These are phyloP conservation scores for Odontothrips loti DNA, from an alignment of 2,888 invertebrate genomes.

Conservation along the genomic window DNA sequence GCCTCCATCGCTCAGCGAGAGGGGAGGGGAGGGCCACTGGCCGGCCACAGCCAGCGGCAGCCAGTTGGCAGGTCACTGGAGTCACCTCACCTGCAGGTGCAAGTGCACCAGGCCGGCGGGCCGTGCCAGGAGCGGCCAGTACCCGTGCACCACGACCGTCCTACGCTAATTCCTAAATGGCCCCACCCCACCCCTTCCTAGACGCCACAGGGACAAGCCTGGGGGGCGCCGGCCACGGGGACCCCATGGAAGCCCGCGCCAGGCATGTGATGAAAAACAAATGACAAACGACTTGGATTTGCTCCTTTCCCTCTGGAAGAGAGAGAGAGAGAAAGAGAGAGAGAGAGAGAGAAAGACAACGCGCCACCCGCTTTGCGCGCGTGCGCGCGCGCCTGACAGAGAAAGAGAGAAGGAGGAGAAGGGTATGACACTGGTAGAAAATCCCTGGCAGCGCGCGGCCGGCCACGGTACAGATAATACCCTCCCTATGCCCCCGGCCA, in stretches of 20 bases:
- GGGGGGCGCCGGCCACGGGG: not conserved
- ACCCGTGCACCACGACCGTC: not conserved
- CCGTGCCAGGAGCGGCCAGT: not conserved
- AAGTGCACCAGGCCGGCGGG: too few relatives aligned
- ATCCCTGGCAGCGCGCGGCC: not conserved
- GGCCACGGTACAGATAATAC: not conserved
- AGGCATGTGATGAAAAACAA: slow-evolving; percentile 24
- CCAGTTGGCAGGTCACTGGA: too few relatives aligned
- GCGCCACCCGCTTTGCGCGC: too few relatives aligned
- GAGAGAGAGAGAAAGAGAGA: not conserved
- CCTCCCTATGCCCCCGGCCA: not conserved
- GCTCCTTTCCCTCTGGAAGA: not conserved
- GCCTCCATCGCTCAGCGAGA: not conserved
- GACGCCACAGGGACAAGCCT: not conserved
- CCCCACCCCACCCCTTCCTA: not conserved
- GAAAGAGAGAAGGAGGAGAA: not conserved
- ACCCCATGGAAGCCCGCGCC: not conserved
- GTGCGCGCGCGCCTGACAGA: not conserved
- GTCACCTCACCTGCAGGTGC: too few relatives aligned
- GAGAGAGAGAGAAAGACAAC: not conserved
- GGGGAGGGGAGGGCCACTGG: not conserved
- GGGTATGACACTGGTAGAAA: not conserved
- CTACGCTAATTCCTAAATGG: not conserved
- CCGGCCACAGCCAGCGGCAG: not conserved
- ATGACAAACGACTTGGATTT: slow-evolving; percentile 26